These are phyloP conservation scores for Bombus pascuorum DNA, from an alignment of 1,140 invertebrate species.

Conservation along the genomic window DNA sequence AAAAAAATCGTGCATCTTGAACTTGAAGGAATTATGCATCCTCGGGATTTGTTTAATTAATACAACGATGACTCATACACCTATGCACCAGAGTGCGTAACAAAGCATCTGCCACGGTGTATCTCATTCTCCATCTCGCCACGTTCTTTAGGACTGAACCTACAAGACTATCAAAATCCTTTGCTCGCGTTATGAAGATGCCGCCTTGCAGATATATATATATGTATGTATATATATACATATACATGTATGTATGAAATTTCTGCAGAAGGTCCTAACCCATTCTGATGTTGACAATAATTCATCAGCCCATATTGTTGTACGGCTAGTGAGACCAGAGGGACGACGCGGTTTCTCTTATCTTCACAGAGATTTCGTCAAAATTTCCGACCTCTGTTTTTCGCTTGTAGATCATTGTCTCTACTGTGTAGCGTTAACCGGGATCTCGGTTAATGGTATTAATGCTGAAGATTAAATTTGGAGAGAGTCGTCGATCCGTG, in stretches of 20 bases:
- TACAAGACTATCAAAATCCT: constrained; percentile 66
- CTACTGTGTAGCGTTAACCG: not conserved
- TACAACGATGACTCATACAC: constrained; percentile 61
- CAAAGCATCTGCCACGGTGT: constrained; percentile 62
- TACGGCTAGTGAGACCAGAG: not conserved
- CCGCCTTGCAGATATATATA: constrained; percentile 61
- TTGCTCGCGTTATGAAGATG: constrained; percentile 66
- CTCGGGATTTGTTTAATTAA: constrained; percentile 60
- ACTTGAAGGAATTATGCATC: not conserved
- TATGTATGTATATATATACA: constrained; percentile 30
- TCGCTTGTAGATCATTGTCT: constrained; percentile 22
- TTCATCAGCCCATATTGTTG: constrained; percentile 54
- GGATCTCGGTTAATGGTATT: not conserved
- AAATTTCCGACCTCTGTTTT: constrained; percentile 34
- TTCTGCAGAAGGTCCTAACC: constrained; percentile 55
- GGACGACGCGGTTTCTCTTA: constrained; percentile 31
- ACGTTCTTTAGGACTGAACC: constrained; percentile 60
- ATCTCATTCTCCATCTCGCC: constrained; percentile 63
- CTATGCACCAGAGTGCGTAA: constrained; percentile 52
- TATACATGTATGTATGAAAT: constrained; percentile 47
- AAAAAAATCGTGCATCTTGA: not conserved
- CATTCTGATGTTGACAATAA: constrained; percentile 53
- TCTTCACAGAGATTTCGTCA: constrained; percentile 31
- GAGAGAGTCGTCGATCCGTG: not conserved
- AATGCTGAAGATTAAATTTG: not conserved